Conservation (phyloP, 2,113 vertebrate genomes). For the Hemibagrus wyckioides region DNA sequence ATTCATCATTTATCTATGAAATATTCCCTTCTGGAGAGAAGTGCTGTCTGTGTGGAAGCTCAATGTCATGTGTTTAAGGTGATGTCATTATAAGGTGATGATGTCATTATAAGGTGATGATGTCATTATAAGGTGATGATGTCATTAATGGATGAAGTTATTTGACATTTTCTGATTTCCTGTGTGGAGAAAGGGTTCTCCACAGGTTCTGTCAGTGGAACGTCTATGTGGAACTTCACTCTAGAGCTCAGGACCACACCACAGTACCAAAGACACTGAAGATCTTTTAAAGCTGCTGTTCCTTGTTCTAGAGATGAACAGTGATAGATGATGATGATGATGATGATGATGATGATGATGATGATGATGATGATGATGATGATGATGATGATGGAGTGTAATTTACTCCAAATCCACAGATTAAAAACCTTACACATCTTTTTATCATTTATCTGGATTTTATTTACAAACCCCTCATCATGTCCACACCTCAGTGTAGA, state of each 20-base stretch:
- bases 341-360: no score
- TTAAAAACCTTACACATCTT: neutral
- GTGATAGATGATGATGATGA: neutral
- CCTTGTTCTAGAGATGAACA: neutral
- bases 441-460: neutral
- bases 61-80: no score
- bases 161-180: neutral
- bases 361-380: no score
- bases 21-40: neutral
- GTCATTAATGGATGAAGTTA: neutral
- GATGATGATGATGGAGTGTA: neutral
- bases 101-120: neutral
- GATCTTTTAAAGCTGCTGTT: no score
- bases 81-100: neutral
- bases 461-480: neutral
- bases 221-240: neutral
- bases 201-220: neutral
- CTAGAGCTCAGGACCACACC: no score
- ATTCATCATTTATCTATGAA: neutral
- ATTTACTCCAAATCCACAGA: neutral
- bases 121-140: neutral
- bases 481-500: neutral
- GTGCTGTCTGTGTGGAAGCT: neutral
- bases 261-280: no score
- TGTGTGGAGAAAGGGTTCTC: neutral